Percentiles rank a stretch among this genome's conserved stretches.
These are phyloP conservation scores for Chaetops frenatus DNA, from an alignment of 2,113 vertebrate genomes.

Conservation along the genomic window DNA sequence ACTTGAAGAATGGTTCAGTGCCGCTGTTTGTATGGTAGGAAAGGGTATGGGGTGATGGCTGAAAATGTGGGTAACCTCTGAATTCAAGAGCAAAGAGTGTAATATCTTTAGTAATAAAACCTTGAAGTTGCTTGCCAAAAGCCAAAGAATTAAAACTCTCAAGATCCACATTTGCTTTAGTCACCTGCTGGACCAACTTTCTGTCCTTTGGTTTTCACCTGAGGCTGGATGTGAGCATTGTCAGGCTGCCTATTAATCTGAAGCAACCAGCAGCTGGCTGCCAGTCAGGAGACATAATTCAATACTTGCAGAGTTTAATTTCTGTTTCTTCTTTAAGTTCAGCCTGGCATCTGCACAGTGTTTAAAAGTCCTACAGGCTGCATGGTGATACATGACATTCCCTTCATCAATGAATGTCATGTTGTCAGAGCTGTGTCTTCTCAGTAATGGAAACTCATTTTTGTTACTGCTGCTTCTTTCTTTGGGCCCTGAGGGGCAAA, in stretches of 20 bases:
- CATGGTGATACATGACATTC: neutral
- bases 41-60: neutral
- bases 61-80: neutral
- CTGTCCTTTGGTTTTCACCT: neutral
- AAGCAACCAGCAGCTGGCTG: neutral
- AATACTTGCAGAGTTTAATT: neutral
- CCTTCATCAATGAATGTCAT: fast-evolving
- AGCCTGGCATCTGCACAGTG: neutral
- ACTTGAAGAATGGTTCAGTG: neutral
- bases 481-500: neutral
- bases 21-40: neutral
- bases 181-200: neutral
- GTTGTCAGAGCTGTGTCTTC: neutral
- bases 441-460: neutral
- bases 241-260: neutral
- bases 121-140: neutral
- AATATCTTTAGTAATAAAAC: neutral
- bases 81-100: neutral
- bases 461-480: neutral
- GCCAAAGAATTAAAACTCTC: neutral
- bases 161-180: neutral
- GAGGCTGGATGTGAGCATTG: neutral
- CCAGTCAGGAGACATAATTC: neutral
- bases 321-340: neutral
- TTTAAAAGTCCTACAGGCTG: neutral